Evolutionary conservation across 2,797 vertebrate species (phyloP).

Genomic region (Oreochromis grahami): DNA sequence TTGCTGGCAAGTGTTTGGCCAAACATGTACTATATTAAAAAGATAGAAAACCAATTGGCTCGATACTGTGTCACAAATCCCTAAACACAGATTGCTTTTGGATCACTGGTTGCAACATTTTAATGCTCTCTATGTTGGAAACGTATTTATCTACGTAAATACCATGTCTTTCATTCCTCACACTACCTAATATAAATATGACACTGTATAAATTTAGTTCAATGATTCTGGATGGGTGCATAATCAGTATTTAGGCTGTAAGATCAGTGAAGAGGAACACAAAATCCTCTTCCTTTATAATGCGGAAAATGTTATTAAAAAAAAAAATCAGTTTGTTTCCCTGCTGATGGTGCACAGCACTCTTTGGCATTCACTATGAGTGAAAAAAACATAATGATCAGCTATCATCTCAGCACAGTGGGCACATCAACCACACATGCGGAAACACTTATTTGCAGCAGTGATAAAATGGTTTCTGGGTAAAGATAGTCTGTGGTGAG

Average conservation of each 20-base stretch:
- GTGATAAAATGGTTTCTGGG: conserved; percentile 7
- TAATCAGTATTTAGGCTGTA: background rate
- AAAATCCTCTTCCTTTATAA: conserved; percentile 24
- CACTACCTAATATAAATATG: background rate
- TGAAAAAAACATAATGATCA: conserved; percentile 65
- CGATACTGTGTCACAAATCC: conserved; percentile 48
- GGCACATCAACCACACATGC: conserved; percentile 22
- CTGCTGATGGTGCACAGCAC: conserved; percentile 53
- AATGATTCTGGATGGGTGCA: background rate
- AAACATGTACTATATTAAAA: conserved; percentile 48
- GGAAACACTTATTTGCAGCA: conserved; percentile 40
- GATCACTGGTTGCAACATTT: background rate
- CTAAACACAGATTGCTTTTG: conserved; percentile 24
- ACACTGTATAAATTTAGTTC: background rate
- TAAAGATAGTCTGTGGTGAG: conserved; percentile 34
- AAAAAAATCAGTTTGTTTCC: conserved; percentile 51
- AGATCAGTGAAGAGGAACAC: conserved; percentile 20
- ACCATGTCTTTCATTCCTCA: background rate
- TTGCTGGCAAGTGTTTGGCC: conserved; percentile 34
- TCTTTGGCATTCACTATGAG: conserved; percentile 42
- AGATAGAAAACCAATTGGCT: conserved; percentile 51
- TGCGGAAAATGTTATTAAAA: conserved; percentile 26
- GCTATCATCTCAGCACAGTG: conserved; percentile 52
- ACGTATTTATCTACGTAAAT: background rate
- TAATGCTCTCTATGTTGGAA: background rate